Percentiles rank a stretch among this genome's conserved stretches.
phyloP scores from a whole-genome alignment of 2,113 vertebrate genomes.

The Grantiella picta region DNA sequence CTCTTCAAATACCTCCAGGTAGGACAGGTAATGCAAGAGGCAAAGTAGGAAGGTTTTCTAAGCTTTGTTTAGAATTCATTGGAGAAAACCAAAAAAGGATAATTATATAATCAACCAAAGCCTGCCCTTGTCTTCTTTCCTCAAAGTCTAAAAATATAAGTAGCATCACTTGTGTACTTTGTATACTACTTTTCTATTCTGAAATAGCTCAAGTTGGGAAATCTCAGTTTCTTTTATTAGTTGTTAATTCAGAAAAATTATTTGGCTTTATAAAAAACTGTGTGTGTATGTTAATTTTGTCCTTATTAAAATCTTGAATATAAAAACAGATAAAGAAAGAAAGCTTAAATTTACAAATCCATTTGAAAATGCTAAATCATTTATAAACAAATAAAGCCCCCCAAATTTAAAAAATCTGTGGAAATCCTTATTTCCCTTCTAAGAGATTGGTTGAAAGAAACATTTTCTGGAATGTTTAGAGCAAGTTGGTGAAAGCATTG shows the following conservation, averaged over 20 bases:
- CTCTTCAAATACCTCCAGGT: not conserved
- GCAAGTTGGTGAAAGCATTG: rapidly evolving
- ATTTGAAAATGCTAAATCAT: not conserved
- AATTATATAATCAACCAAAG: not conserved
- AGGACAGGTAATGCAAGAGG: not conserved
- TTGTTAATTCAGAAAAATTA: not conserved
- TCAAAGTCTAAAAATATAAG: not conserved
- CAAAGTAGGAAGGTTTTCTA: not conserved
- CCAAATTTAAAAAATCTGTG: not conserved
- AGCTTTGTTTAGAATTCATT: not conserved
- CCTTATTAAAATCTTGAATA: not conserved
- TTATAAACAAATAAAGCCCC: not conserved
- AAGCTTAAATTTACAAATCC: not conserved
- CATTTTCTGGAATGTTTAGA: not conserved
- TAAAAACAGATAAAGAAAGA: not conserved
- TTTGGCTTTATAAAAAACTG: rapidly evolving
- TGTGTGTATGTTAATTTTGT: not conserved
- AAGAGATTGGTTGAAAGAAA: not conserved
- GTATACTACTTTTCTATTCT: not conserved
- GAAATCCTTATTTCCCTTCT: not conserved
- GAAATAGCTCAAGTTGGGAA: not conserved
- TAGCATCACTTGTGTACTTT: not conserved
- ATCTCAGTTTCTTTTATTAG: not conserved
- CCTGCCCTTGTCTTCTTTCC: not conserved
- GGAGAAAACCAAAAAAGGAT: not conserved